Evolutionary conservation across 2,797 vertebrate species (phyloP), one percentile per base, ranked within the genome.

Genomic region (Gadopsis marmoratus): DNA sequence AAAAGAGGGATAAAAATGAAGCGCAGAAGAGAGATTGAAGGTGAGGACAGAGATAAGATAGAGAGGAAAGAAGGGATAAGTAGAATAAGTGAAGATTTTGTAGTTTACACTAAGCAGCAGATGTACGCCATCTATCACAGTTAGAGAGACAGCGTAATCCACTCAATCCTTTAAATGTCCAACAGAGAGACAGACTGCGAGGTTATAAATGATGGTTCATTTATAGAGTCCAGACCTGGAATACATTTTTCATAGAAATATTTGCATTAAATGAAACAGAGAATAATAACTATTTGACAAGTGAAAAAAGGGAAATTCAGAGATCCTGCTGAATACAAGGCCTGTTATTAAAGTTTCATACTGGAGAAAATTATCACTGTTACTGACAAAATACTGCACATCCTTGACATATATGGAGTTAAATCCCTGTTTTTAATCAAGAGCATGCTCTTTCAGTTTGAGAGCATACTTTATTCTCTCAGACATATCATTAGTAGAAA

Each of bases 101-200:
- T 51, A 54, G 71, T 88, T 86, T 85, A 81, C 41, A 74, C 56
- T 72, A 8, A 16, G 43, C 17, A 67, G 66, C 81, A 86, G 80
- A 75, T 84, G 79, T 63, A 74, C 67, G 60, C n/a, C 0, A 84
- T 86, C 51, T 19, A 60, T 84, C 76, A 81, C 71, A 45, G 63
- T 79, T 61, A 79, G 29, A 50, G 19, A 70, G 70, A 78, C 76
- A 65, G 45, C 7, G 37, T 70, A 86, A 84, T 83, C 66, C 67
- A 50, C 33, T 73, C 66, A 84, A 82, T 83, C 71, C 67, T 81
- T 75, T 68, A 83, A 82, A 78, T 64, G 62, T 76, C 74, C 73
- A 0, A 35, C 54, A 64, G 53, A 78, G 54, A 67, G 66, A 67
- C 29, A 16, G 55, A 69, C 33, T 33, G 2, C 23, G 74, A n/a